These are phyloP conservation scores for Pherbina coryleti DNA, from an alignment of 2,888 invertebrate species.

Conservation along the genomic window DNA sequence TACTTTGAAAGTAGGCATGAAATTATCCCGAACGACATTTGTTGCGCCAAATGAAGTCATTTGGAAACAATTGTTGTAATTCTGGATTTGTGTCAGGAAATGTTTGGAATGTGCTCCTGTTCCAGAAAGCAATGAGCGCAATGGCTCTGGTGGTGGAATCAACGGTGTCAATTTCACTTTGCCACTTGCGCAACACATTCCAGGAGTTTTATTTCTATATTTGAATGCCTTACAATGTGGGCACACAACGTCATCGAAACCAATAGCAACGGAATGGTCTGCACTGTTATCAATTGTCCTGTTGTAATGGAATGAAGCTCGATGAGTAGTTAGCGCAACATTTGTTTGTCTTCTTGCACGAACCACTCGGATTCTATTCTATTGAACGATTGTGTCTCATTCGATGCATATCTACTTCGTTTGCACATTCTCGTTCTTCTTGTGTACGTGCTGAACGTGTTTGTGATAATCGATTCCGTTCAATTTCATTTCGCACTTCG, in stretches of 20 bases:
- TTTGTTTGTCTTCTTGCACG: neutral
- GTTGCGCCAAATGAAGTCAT: conserved; percentile 11
- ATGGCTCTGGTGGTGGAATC: too few relatives aligned
- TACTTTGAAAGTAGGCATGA: neutral
- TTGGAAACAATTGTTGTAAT: neutral
- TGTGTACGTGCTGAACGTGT: conserved; percentile 28
- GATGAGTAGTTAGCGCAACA: neutral
- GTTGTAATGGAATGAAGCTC: neutral
- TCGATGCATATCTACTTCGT: neutral
- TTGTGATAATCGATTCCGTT: conserved; percentile 39
- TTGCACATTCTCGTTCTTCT: too few relatives aligned
- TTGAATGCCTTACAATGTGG: too few relatives aligned
- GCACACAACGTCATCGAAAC: too few relatives aligned
- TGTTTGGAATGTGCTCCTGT: neutral
- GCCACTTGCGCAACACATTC: too few relatives aligned
- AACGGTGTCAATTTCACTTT: neutral
- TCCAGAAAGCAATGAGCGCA: neutral
- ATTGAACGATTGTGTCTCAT: neutral
- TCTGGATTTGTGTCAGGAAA: neutral
- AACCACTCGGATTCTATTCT: neutral
- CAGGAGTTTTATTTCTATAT: too few relatives aligned
- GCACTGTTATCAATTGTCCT: too few relatives aligned
- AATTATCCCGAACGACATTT: neutral
- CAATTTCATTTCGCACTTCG: conserved; percentile 40
- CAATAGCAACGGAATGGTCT: too few relatives aligned